phyloP scores from a whole-genome alignment of 2,888 invertebrate genomes.

The Thymelicus acteon region DNA sequence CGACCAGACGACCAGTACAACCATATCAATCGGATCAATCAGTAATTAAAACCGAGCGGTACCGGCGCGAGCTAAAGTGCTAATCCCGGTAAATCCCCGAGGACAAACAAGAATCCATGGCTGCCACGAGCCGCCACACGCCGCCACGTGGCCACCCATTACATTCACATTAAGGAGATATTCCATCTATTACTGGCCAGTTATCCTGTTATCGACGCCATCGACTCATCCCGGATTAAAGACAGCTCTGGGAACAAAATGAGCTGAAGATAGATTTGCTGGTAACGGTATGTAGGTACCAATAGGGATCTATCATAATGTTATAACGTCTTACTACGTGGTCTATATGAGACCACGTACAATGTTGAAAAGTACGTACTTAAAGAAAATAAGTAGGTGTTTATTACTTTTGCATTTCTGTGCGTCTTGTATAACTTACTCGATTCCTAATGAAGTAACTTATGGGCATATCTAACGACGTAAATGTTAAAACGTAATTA shows the following conservation, averaged over 20 bases:
- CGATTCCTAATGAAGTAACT: too few species aligned
- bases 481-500: too few species aligned
- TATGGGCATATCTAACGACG: too few species aligned
- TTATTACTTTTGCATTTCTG: too few species aligned
- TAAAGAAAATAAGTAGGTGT: too few species aligned
- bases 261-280: conserved; percentile 32
- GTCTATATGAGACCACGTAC: too few species aligned
- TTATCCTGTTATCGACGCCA: conserved; percentile 76
- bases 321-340: too few species aligned
- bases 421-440: too few species aligned
- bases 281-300: neutral
- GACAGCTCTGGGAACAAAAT: conserved; percentile 62
- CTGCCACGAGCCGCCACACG: conserved; percentile 63
- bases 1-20: conserved; percentile 49
- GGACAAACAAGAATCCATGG: conserved; percentile 60
- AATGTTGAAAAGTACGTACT: too few species aligned
- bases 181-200: conserved; percentile 71
- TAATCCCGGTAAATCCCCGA: conserved; percentile 71
- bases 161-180: conserved; percentile 76
- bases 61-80: conserved; percentile 70
- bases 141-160: conserved; percentile 68
- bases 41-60: conserved; percentile 72
- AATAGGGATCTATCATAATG: too few species aligned
- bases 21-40: conserved; percentile 70
- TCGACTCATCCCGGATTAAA: conserved; percentile 68